Evolutionary conservation across 2,113 vertebrate genomes (phyloP), one percentile per base, ranked within the genome.

Genomic region (Perccottus glenii): DNA sequence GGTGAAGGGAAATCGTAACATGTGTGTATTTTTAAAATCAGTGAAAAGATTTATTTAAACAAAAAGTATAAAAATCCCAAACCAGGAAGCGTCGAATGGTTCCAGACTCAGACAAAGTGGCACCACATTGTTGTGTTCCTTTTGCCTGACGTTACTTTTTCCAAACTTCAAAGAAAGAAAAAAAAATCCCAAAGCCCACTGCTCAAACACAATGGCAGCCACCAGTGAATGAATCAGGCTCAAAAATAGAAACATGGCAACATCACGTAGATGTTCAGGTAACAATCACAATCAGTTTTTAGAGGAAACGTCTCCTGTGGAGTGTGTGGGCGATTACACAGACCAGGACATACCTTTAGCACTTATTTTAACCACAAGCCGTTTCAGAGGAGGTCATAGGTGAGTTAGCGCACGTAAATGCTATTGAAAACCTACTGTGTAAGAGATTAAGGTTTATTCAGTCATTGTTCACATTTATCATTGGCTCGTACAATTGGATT

Each of bases 61-160:
- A 9, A 5, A 50, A 50, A 9, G 9, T 50, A 15, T 15, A 50
- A 50, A n/a, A 44, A 63, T 62, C 55, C 60, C 80, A 87, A 76
- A 68, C 67, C 80, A 87, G 85, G 82, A 91, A 89, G 66, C 50
- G 77, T 45, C 75, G 53, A 85, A 81, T 64, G 0, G 15, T 77
- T 81, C 33, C 67, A 67, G 52, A 73, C 56, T 75, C 81, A 91
- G 89, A 91, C 85, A 62, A 86, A 86, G 87, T 78, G 84, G 87
- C 90, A 88, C 84, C 85, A 75, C 71, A 62, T 12, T 78, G 74
- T 82, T 88, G 73, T 88, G 60, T 60, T 68, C 65, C 80, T 76
- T 87, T 61, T 60, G 66, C 64, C 77, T 78, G 78, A 16, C 16
- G 47, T 61, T 64, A 75, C 10, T 8, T 44, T 69, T 84, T 66